phyloP scores from a whole-genome alignment of 1,140 invertebrate species.

The Ephestia elutella region DNA sequence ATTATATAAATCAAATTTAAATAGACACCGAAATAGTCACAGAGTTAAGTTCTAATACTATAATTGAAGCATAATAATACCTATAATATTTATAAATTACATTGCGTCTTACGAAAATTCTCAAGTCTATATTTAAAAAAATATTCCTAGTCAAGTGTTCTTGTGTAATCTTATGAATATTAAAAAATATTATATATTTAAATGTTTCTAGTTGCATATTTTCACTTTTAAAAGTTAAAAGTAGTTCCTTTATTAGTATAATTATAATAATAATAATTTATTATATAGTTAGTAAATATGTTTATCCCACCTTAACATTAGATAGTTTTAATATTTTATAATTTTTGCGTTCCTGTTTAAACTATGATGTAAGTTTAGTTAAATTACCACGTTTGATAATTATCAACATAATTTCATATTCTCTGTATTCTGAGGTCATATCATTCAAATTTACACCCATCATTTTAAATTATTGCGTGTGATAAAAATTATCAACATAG shows the following conservation, averaged over 20 bases:
- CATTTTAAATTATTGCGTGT: neutral
- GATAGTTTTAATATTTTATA: neutral
- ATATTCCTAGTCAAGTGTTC: neutral
- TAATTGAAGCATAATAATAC: no score
- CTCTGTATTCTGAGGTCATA: no score
- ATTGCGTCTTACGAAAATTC: neutral
- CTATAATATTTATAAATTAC: no score
- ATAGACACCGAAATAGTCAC: no score
- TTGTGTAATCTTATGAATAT: neutral
- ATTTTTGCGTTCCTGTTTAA: neutral
- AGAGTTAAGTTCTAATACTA: no score
- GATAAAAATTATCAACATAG: neutral
- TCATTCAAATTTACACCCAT: no score
- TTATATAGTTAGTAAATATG: neutral
- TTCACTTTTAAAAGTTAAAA: neutral
- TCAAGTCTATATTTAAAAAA: neutral
- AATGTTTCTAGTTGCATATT: neutral
- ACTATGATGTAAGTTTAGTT: neutral
- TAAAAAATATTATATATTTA: neutral
- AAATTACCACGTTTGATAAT: neutral
- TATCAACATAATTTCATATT: neutral
- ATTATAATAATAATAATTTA: no score
- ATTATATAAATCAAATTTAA: no score
- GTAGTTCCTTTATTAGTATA: neutral
- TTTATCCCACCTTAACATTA: neutral